Conservation (phyloP, 2,113 vertebrate species). For the Lampris incognitus region DNA sequence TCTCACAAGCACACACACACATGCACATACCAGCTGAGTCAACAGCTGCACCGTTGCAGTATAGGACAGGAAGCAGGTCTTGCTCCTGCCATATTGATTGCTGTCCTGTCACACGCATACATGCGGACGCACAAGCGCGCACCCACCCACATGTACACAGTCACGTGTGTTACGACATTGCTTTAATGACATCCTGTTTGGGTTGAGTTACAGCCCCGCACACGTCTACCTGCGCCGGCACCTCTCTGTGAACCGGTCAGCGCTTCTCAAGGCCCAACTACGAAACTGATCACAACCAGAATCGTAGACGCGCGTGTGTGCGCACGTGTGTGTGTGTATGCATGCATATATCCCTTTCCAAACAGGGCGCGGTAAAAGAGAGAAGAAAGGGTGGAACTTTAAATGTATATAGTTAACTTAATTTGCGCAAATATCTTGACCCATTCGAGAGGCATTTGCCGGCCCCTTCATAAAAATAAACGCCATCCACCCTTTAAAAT, state of each 20-base stretch:
- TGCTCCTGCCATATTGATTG: constrained; percentile 64
- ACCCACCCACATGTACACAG: constrained; percentile 13
- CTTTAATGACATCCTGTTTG: constrained; percentile 52
- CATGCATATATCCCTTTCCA: constrained; percentile 40
- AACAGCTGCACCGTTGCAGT: constrained; percentile 75
- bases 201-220: constrained; percentile 26
- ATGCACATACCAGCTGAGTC: constrained; percentile 74
- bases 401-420: constrained; percentile 69
- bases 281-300: constrained; percentile 46
- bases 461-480: constrained; percentile 77
- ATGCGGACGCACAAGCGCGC: constrained; percentile 16
- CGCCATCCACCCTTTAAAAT: constrained; percentile 68
- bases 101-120: constrained; percentile 28
- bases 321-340: constrained; percentile 1
- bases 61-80: constrained; percentile 66
- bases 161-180: constrained; percentile 54
- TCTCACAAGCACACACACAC: constrained; percentile 25
- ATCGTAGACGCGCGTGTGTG: neutral
- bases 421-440: constrained; percentile 72
- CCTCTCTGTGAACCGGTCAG: constrained; percentile 40
- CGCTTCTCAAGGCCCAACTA: constrained; percentile 33
- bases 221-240: constrained; percentile 42
- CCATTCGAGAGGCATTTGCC: constrained; percentile 71
- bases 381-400: constrained; percentile 34
- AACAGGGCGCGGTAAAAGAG: constrained; percentile 41